These are phyloP conservation scores for Pampusana beccarii DNA, from an alignment of 2,113 vertebrate species.

Conservation along the genomic window DNA sequence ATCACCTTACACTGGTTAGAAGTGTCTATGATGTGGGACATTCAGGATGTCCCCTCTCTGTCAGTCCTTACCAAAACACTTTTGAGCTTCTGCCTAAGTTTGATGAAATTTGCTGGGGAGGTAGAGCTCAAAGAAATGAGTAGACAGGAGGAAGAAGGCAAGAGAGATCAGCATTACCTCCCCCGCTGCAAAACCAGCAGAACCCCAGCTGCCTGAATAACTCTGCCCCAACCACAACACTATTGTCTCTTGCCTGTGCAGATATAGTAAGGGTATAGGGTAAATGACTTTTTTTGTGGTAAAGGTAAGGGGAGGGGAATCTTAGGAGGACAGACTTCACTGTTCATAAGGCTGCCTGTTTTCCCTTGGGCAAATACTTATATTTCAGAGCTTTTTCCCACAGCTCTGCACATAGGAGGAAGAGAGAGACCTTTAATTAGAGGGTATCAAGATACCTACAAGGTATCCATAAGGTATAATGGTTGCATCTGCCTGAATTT, in stretches of 20 bases:
- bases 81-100: background rate
- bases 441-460: background rate
- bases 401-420: fast-evolving
- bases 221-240: background rate
- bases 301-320: background rate
- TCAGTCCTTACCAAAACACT: background rate
- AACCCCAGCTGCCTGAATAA: background rate
- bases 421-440: background rate
- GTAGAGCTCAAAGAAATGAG: background rate
- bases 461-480: background rate
- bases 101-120: background rate
- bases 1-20: background rate
- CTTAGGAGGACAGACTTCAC: background rate
- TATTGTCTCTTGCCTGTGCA: fast-evolving
- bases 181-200: background rate
- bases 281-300: background rate
- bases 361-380: background rate
- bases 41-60: background rate
- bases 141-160: background rate
- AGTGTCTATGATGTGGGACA: background rate
- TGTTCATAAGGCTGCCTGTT: background rate
- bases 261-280: background rate
- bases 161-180: background rate
- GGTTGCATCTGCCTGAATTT: background rate
- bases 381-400: background rate